These are phyloP conservation scores for Aldrovandia affinis DNA, from an alignment of 2,797 vertebrate species.

Conservation along the genomic window DNA sequence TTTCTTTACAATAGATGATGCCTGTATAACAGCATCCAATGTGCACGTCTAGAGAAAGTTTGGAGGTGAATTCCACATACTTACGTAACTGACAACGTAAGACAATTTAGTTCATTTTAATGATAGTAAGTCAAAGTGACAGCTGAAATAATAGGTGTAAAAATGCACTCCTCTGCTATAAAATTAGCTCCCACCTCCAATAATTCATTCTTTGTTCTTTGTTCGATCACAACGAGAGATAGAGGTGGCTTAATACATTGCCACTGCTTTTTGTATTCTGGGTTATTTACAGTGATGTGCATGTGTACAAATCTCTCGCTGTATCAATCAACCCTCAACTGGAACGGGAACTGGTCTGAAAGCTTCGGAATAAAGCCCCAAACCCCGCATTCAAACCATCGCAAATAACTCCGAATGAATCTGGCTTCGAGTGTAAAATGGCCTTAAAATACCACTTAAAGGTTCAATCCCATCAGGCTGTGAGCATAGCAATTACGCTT, in stretches of 20 bases:
- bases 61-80: no score
- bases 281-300: not conserved
- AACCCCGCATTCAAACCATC: not conserved
- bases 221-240: not conserved
- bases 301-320: not conserved
- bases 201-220: not conserved
- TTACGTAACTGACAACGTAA: no score
- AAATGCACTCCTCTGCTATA: no score
- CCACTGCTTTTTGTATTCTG: not conserved
- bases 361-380: not conserved
- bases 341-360: not conserved
- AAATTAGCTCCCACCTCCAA: no score
- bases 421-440: not conserved
- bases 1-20: no score
- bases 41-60: no score
- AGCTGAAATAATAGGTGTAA: no score
- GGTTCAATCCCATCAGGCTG: constrained; percentile 16
- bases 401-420: not conserved
- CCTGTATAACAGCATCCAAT: no score
- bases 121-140: no score
- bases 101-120: no score
- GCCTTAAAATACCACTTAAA: constrained; percentile 4
- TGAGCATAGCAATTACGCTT: constrained; percentile 13
- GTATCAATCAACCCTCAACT: not conserved
- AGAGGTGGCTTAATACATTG: not conserved